Conservation (phyloP, 2,113 vertebrate species). For the Motacilla alba region DNA sequence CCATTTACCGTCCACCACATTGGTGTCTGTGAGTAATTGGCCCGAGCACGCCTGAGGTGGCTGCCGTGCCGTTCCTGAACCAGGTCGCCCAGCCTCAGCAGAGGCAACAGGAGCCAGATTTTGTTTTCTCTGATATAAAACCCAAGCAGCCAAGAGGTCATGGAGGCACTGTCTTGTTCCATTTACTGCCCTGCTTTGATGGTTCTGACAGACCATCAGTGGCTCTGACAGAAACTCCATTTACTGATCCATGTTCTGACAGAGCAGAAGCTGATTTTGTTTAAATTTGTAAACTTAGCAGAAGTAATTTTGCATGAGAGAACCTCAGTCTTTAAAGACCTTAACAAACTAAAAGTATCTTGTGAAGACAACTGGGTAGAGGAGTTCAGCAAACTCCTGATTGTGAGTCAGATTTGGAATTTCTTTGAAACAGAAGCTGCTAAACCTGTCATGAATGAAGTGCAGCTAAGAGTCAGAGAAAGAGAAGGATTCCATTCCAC, state of each 20-base stretch:
- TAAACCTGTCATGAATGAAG: background rate
- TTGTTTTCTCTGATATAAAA: background rate
- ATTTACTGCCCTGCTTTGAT: background rate
- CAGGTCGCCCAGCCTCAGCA: no score
- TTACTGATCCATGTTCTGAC: background rate
- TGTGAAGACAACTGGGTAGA: background rate
- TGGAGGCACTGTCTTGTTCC: background rate
- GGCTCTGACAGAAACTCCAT: background rate
- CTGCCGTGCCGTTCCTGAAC: no score
- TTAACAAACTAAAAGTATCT: background rate
- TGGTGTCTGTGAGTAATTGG: no score
- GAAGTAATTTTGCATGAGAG: background rate
- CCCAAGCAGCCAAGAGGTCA: background rate
- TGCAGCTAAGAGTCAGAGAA: background rate
- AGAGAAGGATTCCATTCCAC: background rate
- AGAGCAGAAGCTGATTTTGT: background rate
- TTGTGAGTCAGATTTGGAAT: background rate
- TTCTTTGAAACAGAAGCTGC: background rate
- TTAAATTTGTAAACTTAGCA: background rate
- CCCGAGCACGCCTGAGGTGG: no score
- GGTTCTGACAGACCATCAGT: background rate
- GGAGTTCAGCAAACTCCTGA: background rate
- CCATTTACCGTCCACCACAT: no score
- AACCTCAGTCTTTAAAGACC: background rate
- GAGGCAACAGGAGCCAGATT: background rate